A percentile compares a stretch with the other conserved stretches of the same genome.
Evolutionary conservation across 30 jellyfish, hydroid and myxozoan species (phyloP).

Genomic region (Rhopilema esculentum): DNA sequence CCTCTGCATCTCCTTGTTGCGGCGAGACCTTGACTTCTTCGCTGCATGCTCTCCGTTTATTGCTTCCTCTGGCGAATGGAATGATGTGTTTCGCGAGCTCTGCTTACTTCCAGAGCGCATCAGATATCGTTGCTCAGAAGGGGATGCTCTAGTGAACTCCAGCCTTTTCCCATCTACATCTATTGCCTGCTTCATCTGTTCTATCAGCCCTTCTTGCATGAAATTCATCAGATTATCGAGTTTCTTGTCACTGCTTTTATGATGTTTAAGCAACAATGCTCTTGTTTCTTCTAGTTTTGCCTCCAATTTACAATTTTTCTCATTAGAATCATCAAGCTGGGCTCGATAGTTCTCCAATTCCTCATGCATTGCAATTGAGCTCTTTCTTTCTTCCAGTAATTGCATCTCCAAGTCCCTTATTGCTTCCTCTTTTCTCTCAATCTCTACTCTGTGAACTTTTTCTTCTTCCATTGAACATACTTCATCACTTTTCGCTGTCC

Average conservation of each 20-base stretch:
- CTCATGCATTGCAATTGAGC: slow-evolving; percentile 40
- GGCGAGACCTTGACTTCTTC: slow-evolving; percentile 49
- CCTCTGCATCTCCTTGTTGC: slow-evolving; percentile 52
- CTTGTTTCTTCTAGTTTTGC: slow-evolving; percentile 58
- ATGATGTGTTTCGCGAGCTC: slow-evolving; percentile 63
- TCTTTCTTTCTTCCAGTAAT: slow-evolving; percentile 32
- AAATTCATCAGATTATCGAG: slow-evolving; percentile 28
- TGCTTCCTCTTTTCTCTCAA: slow-evolving; percentile 34
- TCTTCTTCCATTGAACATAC: slow-evolving; percentile 8
- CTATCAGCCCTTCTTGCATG: slow-evolving; percentile 52
- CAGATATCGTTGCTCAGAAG: background rate
- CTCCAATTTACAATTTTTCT: slow-evolving; percentile 8
- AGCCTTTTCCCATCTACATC: slow-evolving; percentile 8
- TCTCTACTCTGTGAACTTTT: slow-evolving; percentile 19
- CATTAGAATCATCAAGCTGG: slow-evolving; percentile 46
- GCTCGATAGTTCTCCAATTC: slow-evolving; percentile 21
- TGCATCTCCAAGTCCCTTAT: slow-evolving; percentile 41
- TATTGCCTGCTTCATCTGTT: slow-evolving; percentile 26
- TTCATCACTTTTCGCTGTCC: slow-evolving; percentile 16
- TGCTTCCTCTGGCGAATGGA: slow-evolving; percentile 54
- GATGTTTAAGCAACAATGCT: slow-evolving; percentile 50
- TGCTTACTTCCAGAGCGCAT: slow-evolving; percentile 29
- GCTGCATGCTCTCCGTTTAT: slow-evolving; percentile 42
- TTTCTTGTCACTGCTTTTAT: slow-evolving; percentile 65
- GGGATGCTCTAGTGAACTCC: slow-evolving; percentile 13